These are phyloP conservation scores for Numenius phaeopus DNA, from an alignment of 2,797 vertebrate species.

Conservation along the genomic window DNA sequence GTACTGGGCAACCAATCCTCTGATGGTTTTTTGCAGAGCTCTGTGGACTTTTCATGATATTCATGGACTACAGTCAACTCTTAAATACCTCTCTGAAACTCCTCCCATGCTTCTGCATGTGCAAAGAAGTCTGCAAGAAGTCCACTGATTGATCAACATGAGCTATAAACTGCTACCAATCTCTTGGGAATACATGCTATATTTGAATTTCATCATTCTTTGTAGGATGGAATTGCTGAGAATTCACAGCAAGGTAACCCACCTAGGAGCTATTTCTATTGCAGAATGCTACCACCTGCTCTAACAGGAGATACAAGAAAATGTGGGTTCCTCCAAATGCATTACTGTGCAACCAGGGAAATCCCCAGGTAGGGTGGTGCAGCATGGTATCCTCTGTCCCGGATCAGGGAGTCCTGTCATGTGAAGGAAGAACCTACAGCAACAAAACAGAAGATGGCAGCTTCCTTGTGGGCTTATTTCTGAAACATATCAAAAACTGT, in stretches of 20 bases:
- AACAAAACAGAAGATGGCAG: background rate
- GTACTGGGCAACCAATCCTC: background rate
- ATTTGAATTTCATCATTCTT: background rate
- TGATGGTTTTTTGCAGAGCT: background rate
- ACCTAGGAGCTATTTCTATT: background rate
- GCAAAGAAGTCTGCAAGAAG: background rate
- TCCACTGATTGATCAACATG: background rate
- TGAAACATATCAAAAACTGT: background rate
- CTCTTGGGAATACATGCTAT: background rate
- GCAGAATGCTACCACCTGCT: background rate
- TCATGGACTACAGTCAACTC: background rate
- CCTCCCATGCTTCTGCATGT: rapidly evolving
- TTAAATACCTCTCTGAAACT: background rate
- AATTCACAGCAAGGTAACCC: background rate
- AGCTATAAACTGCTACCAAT: background rate
- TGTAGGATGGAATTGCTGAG: background rate
- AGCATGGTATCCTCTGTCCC: background rate
- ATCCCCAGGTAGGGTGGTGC: background rate
- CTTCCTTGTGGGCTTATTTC: background rate
- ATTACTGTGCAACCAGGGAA: background rate
- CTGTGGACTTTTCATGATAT: background rate
- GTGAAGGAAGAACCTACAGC: background rate
- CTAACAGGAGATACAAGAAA: background rate
- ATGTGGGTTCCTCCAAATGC: background rate
- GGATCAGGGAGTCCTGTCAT: background rate